A percentile compares a stretch with the other conserved stretches of the same genome.
These are phyloP conservation scores for Erythrolamprus reginae DNA, from an alignment of 2,113 vertebrate species.

Conservation along the genomic window DNA sequence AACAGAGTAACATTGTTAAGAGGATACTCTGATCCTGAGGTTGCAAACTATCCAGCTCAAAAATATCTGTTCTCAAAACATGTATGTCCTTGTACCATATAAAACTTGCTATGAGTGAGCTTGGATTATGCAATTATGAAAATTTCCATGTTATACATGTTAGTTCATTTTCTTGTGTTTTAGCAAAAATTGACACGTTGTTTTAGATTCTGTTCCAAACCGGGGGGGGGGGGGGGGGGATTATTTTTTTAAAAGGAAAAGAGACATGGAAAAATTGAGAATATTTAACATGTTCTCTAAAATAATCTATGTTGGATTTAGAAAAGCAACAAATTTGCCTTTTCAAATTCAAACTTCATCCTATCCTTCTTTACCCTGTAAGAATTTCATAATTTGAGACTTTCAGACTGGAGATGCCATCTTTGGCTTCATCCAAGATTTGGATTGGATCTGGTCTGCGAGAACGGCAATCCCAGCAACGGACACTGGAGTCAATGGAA, in stretches of 20 bases:
- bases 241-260: neutral
- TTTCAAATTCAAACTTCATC: neutral
- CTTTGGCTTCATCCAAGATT: conserved; percentile 81
- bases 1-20: neutral
- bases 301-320: neutral
- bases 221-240: accelerated
- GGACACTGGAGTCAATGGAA: conserved; percentile 83
- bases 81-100: neutral
- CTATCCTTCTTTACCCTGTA: conserved; percentile 72
- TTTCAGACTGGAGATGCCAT: conserved; percentile 88
- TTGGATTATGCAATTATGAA: neutral
- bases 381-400: conserved; percentile 84
- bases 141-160: neutral
- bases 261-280: neutral
- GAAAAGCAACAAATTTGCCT: neutral
- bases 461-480: conserved; percentile 90
- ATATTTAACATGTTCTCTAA: neutral
- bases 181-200: neutral
- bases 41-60: neutral
- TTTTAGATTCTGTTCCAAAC: neutral
- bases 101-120: neutral
- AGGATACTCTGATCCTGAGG: neutral
- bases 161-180: neutral
- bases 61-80: neutral
- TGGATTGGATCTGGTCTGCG: conserved; percentile 80